These are phyloP conservation scores for Sus cebifrons DNA, from an alignment of 2,797 vertebrate species.

Conservation along the genomic window DNA sequence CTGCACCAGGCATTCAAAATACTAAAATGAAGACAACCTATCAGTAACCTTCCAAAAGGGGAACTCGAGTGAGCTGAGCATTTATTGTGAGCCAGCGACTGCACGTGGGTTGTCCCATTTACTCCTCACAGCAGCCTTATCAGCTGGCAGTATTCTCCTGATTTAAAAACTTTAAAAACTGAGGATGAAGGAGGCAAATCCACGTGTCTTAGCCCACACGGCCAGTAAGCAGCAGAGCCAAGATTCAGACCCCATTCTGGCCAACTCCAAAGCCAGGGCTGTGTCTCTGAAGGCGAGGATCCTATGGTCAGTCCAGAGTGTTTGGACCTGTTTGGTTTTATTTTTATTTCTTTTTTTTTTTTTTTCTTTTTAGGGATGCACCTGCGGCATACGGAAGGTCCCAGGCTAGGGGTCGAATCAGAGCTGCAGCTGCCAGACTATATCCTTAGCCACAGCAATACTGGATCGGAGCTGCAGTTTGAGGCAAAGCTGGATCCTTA, in stretches of 20 bases:
- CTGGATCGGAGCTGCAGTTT: too few relatives aligned
- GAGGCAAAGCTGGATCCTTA: too few relatives aligned
- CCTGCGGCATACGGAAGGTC: too few relatives aligned
- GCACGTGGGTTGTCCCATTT: not conserved
- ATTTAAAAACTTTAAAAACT: not conserved
- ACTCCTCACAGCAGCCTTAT: not conserved
- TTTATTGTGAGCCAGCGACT: not conserved
- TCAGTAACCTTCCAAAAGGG: not conserved
- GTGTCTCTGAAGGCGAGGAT: not conserved
- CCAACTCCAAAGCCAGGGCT: not conserved
- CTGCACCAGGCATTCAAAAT: not conserved
- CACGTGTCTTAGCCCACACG: not conserved
- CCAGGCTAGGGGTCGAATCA: too few relatives aligned
- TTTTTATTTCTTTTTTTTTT: too few relatives aligned
- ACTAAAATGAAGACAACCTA: not conserved
- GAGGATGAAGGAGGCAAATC: not conserved
- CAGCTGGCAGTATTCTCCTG: not conserved
- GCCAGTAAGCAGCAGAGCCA: not conserved
- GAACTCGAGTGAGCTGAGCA: not conserved
- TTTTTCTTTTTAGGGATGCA: too few relatives aligned
- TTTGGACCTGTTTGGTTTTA: not conserved
- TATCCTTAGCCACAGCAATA: too few relatives aligned
- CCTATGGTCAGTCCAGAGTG: not conserved
- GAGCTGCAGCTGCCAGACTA: too few relatives aligned
- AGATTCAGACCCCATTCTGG: not conserved